These are phyloP conservation scores for Hypomecis atomaria DNA, from an alignment of 2,888 invertebrate species.

Conservation along the genomic window DNA sequence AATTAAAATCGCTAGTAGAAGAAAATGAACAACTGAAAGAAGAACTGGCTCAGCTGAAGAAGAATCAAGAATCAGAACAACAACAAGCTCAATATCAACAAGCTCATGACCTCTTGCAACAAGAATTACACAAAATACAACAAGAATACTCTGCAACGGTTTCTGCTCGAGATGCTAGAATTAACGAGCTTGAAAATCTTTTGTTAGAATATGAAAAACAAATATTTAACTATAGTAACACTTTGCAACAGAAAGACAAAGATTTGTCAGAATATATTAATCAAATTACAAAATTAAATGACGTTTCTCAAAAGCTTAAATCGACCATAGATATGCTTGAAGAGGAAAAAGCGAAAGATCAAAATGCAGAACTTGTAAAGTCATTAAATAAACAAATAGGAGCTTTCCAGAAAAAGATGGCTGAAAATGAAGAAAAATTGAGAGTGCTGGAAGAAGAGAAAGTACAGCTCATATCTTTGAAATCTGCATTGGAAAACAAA, in stretches of 20 bases:
- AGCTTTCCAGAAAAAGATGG: constrained; percentile 69
- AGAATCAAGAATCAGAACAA: constrained; percentile 62
- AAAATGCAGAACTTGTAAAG: constrained; percentile 79
- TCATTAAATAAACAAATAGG: constrained; percentile 83
- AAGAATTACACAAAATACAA: constrained; percentile 68
- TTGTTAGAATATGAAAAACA: constrained; percentile 80
- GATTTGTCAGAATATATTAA: constrained; percentile 79
- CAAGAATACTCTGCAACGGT: constrained; percentile 69
- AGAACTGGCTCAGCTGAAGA: constrained; percentile 62
- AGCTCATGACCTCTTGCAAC: constrained; percentile 61
- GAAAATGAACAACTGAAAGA: constrained; percentile 74
- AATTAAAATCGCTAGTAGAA: constrained; percentile 69
- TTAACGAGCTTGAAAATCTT: constrained; percentile 79
- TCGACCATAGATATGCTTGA: constrained; percentile 79
- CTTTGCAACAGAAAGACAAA: constrained; percentile 77
- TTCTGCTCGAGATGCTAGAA: constrained; percentile 70
- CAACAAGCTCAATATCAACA: constrained; percentile 59
- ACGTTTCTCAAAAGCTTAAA: constrained; percentile 77
- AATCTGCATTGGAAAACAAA: constrained; percentile 65
- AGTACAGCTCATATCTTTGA: constrained; percentile 63
- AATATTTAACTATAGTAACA: constrained; percentile 72
- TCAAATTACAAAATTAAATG: constrained; percentile 83
- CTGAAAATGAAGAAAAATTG: constrained; percentile 72
- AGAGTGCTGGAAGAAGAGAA: constrained; percentile 77
- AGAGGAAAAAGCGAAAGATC: constrained; percentile 78